phyloP scores from a whole-genome alignment of 1,140 invertebrate species.

The Sipha flava region DNA sequence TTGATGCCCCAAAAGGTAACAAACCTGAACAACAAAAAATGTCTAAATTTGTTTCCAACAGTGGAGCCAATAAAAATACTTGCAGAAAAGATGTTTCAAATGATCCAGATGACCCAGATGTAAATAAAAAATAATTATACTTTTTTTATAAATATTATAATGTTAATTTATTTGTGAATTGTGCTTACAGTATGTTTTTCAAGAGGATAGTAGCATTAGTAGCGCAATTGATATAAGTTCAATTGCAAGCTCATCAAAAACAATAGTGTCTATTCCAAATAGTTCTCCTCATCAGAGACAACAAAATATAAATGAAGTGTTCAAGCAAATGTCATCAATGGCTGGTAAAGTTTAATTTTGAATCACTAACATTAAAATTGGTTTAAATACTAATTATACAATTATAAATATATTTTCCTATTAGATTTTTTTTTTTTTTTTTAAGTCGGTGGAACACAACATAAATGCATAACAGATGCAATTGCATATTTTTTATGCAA shows the following conservation, averaged over 20 bases:
- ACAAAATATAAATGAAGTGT: not conserved
- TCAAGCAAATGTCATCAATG: not conserved
- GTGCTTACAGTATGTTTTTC: not conserved
- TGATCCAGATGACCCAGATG: conserved; percentile 14
- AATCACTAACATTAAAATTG: not conserved
- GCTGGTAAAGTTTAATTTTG: conserved; percentile 3
- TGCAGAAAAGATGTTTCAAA: not conserved
- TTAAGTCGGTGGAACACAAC: not conserved
- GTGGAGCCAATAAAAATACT: not conserved
- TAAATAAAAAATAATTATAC: not conserved
- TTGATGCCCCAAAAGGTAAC: not conserved
- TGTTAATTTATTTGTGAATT: not conserved
- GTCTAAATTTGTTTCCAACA: not conserved
- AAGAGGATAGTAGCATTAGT: not conserved
- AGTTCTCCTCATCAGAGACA: not conserved
- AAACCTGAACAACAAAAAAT: not conserved
- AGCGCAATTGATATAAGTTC: not conserved
- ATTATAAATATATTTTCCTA: not conserved
- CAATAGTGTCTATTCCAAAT: not conserved
- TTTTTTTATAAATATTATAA: not conserved
- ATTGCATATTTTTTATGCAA: conserved; percentile 1
- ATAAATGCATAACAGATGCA: not conserved
- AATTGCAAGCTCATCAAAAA: not conserved
- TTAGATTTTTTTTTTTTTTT: not conserved
- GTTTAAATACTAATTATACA: not conserved